A percentile compares a stretch with the other conserved stretches of the same genome.
phyloP scores from a whole-genome alignment of 2,797 vertebrate genomes.

The Ceryle rudis region DNA sequence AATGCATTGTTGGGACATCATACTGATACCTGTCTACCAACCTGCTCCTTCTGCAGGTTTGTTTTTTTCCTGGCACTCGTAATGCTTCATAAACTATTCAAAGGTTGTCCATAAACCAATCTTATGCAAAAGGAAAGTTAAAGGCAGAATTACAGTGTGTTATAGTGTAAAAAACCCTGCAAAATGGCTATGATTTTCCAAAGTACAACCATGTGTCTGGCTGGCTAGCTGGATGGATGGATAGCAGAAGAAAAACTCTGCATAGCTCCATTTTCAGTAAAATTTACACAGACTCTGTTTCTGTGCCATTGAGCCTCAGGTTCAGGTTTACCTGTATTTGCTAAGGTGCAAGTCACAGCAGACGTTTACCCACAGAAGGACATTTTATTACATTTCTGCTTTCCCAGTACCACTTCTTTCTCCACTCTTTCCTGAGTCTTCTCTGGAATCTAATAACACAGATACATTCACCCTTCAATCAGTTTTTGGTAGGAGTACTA shows the following conservation, averaged over 20 bases:
- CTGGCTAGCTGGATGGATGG: neutral
- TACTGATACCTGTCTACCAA: neutral
- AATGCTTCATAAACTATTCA: neutral
- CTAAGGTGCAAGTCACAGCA: neutral
- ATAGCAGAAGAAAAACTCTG: neutral
- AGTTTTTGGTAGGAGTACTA: neutral
- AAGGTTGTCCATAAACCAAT: neutral
- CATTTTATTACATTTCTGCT: neutral
- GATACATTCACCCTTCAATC: neutral
- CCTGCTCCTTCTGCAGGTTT: neutral
- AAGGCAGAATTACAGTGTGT: conserved; percentile 44
- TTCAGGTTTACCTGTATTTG: neutral
- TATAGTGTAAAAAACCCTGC: neutral
- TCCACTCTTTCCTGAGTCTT: neutral
- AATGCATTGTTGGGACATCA: neutral
- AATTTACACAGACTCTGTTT: neutral
- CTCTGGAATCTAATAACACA: neutral
- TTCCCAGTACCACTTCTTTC: neutral
- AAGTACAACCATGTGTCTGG: conserved; percentile 62
- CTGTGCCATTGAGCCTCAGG: neutral
- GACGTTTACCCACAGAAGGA: neutral
- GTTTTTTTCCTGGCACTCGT: neutral
- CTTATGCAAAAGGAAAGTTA: conserved; percentile 1
- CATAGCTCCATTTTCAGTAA: neutral
- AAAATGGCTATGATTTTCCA: conserved; percentile 49